Conservation (phyloP, 1,140 invertebrate species). For the Eriosoma lanigerum region DNA sequence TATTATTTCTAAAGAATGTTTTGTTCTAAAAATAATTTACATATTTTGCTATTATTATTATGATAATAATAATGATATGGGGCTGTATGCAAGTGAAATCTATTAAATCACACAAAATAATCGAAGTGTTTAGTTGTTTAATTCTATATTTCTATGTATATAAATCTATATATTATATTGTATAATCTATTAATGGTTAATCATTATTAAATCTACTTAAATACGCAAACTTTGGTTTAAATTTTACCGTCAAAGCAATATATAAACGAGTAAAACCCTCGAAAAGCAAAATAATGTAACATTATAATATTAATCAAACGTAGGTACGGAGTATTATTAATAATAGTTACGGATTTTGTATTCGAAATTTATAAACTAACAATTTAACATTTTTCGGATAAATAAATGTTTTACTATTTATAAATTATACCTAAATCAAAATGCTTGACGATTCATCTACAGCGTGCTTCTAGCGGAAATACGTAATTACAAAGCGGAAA, state of each 20-base stretch:
- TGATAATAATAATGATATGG: too few species aligned
- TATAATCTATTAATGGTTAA: background rate
- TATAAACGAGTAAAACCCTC: too few species aligned
- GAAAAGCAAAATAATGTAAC: background rate
- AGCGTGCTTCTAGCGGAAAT: constrained; percentile 44
- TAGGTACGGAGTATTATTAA: too few species aligned
- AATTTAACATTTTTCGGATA: background rate
- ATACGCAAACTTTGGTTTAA: background rate
- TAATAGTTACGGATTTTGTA: background rate
- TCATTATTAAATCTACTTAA: background rate
- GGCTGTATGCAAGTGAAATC: too few species aligned
- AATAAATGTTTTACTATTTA: background rate
- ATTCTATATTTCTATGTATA: too few species aligned
- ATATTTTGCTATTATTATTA: too few species aligned
- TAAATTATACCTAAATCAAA: constrained; percentile 1
- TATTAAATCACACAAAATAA: too few species aligned
- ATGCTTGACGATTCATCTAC: constrained; percentile 27
- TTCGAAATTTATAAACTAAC: background rate
- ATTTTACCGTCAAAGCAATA: background rate
- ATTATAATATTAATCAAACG: background rate
- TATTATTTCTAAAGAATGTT: too few species aligned
- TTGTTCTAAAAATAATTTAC: too few species aligned
- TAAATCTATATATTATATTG: background rate
- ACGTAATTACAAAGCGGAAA: constrained; percentile 48
- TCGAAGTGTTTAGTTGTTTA: too few species aligned